These are phyloP conservation scores for Agraylea sexmaculata DNA, from an alignment of 1,140 invertebrate species.

Conservation along the genomic window DNA sequence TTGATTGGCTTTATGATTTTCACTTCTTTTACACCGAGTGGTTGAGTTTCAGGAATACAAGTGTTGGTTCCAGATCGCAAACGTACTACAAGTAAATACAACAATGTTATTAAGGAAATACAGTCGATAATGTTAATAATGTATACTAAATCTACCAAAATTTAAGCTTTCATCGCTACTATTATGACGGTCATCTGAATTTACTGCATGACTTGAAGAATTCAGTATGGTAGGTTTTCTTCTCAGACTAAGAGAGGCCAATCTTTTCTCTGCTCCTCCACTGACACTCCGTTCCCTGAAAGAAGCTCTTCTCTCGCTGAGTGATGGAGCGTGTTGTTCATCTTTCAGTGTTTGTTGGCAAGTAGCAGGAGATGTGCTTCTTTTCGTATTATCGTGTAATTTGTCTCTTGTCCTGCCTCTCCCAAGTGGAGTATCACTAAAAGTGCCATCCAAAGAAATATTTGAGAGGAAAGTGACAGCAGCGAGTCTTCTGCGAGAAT, in stretches of 20 bases:
- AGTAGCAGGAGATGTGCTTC: conserved; percentile 23
- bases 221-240: conserved; percentile 28
- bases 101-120: not conserved
- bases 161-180: conserved; percentile 63
- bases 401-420: conserved; percentile 21
- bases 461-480: conserved; percentile 86
- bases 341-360: conserved; percentile 14
- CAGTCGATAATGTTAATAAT: conserved; percentile 17
- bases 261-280: conserved; percentile 41
- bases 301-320: conserved; percentile 47
- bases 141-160: conserved; percentile 29
- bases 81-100: conserved; percentile 25
- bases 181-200: conserved; percentile 48
- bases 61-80: conserved; percentile 34
- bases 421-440: conserved; percentile 68
- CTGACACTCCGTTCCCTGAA: conserved; percentile 43
- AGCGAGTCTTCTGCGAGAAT: conserved; percentile 62
- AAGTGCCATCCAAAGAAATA: conserved; percentile 86
- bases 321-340: conserved; percentile 19
- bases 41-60: conserved; percentile 37
- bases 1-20: conserved; percentile 43
- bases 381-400: conserved; percentile 22
- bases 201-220: conserved; percentile 37
- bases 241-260: conserved; percentile 39
- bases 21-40: conserved; percentile 41